These are phyloP conservation scores for Brassicogethes aeneus DNA, from an alignment of 2,888 invertebrate species.

Conservation along the genomic window DNA sequence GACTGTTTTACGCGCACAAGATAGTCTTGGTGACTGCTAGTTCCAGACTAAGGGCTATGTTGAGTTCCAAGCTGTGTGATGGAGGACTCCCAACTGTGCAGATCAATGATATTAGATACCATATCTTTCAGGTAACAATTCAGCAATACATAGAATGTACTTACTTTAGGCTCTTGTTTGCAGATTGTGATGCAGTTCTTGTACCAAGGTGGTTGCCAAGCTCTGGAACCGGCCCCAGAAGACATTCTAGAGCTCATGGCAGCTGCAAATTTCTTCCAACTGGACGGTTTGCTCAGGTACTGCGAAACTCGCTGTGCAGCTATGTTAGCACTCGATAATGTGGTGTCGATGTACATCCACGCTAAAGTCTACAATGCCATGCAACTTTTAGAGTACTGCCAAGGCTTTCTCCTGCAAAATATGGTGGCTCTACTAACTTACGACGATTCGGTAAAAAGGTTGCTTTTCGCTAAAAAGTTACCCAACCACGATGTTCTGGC, in stretches of 20 bases:
- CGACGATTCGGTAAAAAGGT: conserved; percentile 80
- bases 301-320: conserved; percentile 80
- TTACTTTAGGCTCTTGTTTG: conserved; percentile 18
- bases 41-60: conserved; percentile 76
- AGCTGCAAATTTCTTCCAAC: conserved; percentile 85
- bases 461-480: conserved; percentile 80
- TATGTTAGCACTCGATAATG: conserved; percentile 78
- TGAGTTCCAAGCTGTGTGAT: conserved; percentile 65
- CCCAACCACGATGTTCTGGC: conserved; percentile 85
- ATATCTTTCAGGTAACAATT: conserved; percentile 72
- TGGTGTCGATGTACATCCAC: conserved; percentile 87
- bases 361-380: conserved; percentile 87
- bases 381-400: conserved; percentile 81
- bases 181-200: conserved; percentile 89
- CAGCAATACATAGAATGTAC: neutral
- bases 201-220: conserved; percentile 80
- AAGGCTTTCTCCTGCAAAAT: conserved; percentile 82
- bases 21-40: conserved; percentile 89
- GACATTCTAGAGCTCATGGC: conserved; percentile 85
- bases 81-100: conserved; percentile 77
- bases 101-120: conserved; percentile 86
- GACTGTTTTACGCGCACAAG: conserved; percentile 88
- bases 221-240: conserved; percentile 65
- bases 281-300: conserved; percentile 74
- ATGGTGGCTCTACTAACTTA: conserved; percentile 91